Evolutionary conservation across 2,113 vertebrate species (phyloP).

Genomic region (Riparia riparia): DNA sequence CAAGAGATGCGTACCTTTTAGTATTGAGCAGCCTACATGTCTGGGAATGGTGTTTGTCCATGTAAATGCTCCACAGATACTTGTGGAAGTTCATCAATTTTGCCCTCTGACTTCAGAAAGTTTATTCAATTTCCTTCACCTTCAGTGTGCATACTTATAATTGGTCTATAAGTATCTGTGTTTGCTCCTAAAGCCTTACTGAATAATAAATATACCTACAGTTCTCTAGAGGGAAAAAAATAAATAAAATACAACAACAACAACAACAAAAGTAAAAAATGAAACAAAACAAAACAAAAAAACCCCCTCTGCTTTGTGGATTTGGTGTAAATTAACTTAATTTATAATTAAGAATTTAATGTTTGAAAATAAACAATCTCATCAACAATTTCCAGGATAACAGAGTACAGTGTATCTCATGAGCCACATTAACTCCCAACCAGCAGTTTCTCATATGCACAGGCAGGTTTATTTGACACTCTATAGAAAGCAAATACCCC

Average conservation of each 20-base stretch:
- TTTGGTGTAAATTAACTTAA: neutral
- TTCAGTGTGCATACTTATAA: neutral
- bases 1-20: neutral
- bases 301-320: neutral
- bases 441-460: neutral
- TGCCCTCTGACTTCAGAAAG: neutral
- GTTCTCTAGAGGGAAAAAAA: neutral
- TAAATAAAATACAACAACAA: too few species aligned
- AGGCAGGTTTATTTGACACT: neutral
- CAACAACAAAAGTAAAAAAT: neutral
- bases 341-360: neutral
- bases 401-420: rapidly evolving
- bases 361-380: neutral
- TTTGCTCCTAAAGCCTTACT: neutral
- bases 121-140: neutral
- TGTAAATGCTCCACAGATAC: neutral
- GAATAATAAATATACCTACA: neutral
- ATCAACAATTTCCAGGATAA: neutral
- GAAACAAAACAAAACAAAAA: neutral
- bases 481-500: neutral
- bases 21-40: neutral
- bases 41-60: neutral
- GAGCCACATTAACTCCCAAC: neutral
- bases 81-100: neutral
- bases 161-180: neutral